A percentile compares a stretch with the other conserved stretches of the same genome.
phyloP scores from a whole-genome alignment of 2,797 vertebrate genomes.

The Betta splendens region DNA sequence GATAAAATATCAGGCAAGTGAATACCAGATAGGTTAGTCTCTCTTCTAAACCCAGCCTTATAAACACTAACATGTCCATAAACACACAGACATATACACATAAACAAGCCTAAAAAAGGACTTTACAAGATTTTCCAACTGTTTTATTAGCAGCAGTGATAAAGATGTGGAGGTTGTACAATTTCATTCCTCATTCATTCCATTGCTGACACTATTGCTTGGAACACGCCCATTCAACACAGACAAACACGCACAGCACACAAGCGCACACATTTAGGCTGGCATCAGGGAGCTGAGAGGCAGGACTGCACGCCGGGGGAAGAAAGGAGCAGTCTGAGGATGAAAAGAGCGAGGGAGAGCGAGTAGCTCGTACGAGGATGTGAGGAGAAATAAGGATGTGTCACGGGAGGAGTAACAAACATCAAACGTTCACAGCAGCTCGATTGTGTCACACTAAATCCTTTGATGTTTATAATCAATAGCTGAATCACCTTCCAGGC shows the following conservation, averaged over 20 bases:
- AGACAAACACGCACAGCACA: conserved; percentile 12
- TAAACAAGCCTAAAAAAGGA: conserved; percentile 10
- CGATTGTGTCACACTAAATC: neutral
- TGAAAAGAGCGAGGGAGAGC: conserved; percentile 13
- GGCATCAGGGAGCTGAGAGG: conserved; percentile 25
- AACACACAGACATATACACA: conserved; percentile 6
- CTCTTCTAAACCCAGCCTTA: conserved; percentile 11
- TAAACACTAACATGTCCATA: conserved; percentile 27
- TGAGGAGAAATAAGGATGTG: conserved; percentile 40
- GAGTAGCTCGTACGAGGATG: conserved; percentile 38
- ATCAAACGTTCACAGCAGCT: conserved; percentile 24
- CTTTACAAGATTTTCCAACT: conserved; percentile 16
- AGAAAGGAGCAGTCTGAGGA: conserved; percentile 34
- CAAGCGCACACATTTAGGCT: conserved; percentile 12
- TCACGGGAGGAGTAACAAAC: conserved; percentile 28
- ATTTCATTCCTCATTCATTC: conserved; percentile 34
- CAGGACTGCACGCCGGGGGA: conserved; percentile 25
- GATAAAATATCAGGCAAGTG: conserved; percentile 43
- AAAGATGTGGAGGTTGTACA: conserved; percentile 25
- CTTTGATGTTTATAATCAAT: conserved; percentile 27
- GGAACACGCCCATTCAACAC: conserved; percentile 22
- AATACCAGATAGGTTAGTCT: conserved; percentile 39
- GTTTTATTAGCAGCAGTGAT: conserved; percentile 25
- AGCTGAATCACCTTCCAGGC: conserved; percentile 9
- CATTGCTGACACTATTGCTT: conserved; percentile 34